Conservation (phyloP, 1,140 invertebrate species). For the Dendroctonus ponderosae region DNA sequence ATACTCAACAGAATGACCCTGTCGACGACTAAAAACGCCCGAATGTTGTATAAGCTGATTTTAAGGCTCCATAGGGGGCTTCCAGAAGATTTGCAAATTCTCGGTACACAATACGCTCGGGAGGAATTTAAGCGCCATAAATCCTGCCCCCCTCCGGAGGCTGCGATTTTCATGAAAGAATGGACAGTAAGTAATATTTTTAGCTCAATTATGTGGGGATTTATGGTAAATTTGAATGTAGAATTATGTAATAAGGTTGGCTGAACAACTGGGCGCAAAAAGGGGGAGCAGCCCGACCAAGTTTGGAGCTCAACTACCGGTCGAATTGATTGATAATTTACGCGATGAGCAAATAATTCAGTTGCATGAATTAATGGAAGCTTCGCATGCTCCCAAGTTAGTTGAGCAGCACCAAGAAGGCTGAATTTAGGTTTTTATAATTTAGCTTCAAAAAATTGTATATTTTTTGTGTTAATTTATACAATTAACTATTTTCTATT, state of each 20-base stretch:
- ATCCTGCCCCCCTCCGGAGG: conserved; percentile 67
- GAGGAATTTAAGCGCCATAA: conserved; percentile 89
- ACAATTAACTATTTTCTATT: too few species aligned
- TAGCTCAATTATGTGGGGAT: neutral
- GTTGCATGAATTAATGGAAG: conserved; percentile 79
- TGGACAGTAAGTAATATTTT: conserved; percentile 72
- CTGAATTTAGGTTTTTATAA: too few species aligned
- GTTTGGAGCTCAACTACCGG: conserved; percentile 63
- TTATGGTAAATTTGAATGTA: conserved; percentile 48
- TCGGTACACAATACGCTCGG: conserved; percentile 82
- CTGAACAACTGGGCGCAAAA: conserved; percentile 68
- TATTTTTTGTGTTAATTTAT: too few species aligned
- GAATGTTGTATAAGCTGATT: conserved; percentile 84
- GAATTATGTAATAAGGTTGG: conserved; percentile 72
- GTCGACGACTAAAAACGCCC: conserved; percentile 56
- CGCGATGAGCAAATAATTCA: conserved; percentile 79
- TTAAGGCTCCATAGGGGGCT: conserved; percentile 80
- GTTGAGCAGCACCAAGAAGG: too few species aligned
- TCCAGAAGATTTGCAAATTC: conserved; percentile 68
- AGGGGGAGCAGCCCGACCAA: conserved; percentile 56
- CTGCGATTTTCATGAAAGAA: conserved; percentile 78
- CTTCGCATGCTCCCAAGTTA: conserved; percentile 51
- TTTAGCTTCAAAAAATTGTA: too few species aligned
- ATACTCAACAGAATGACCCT: too few species aligned
- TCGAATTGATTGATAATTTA: conserved; percentile 66